Base-by-base conservation (phyloP, 1,140 invertebrate species). In the Pseudobourletiella spinata region DNA sequence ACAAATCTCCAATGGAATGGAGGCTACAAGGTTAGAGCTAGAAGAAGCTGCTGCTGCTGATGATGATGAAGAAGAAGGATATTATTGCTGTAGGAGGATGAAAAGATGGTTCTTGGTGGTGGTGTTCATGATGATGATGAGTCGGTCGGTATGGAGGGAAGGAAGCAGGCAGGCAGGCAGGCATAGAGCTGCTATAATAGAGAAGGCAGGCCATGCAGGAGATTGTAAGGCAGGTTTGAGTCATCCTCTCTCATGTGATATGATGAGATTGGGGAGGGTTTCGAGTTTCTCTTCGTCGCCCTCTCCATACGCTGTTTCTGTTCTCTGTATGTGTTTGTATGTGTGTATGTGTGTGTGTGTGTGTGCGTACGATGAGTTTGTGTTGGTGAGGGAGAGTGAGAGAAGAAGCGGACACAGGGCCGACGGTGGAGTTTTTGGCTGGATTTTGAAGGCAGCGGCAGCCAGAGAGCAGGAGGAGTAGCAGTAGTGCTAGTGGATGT, bases 101-200 rank as follows among this genome's bases (percentile, higher is more conserved):
- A 26, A 51, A 51, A 8, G 25, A 51, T 22, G 48, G 48, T 51
- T n/a, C n/a, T n/a, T n/a, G n/a, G n/a, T n/a, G n/a, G n/a, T n/a
- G n/a, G n/a, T n/a, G n/a, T n/a, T n/a, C n/a, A n/a, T n/a, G n/a
- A n/a, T 51, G 48, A 26, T 51, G 48, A 51, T 51, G 48, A 51
- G 48, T 51, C 48, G 48, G 48, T 26, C n/a, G 35, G 11, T n/a
- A 39, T 8, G n/a, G n/a, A 51, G 48, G 24, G 22, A 26, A 24
- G 28, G 14, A 26, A 51, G 44, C 32, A 39, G 8, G 32, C 8
- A 39, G 32, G 32, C 32, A 39, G n/a, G n/a, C n/a, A n/a, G n/a
- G n/a, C n/a, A n/a, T n/a, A n/a, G n/a, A n/a, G n/a, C n/a, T n/a
- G n/a, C n/a, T 39, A 39, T 39, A 39, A 39, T 8, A 39, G 35